phyloP scores from a whole-genome alignment of 2,113 vertebrate species.

The Pluvialis apricaria region DNA sequence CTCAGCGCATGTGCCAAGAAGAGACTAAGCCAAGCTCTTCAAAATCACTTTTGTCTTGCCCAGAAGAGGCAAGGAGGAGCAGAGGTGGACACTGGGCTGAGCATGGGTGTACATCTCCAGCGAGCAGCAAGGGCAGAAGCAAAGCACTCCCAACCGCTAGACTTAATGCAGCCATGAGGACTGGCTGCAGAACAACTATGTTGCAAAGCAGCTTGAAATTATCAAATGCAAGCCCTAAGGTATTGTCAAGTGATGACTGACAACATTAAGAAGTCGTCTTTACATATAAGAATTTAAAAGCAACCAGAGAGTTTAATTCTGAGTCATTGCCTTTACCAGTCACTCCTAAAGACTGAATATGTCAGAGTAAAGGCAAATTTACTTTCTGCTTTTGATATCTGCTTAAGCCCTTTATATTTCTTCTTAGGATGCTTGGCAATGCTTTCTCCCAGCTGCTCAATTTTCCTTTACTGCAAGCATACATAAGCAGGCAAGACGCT shows the following conservation, averaged over 20 bases:
- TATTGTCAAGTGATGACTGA: not conserved
- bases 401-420: not conserved
- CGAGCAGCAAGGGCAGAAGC: not conserved
- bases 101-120: not conserved
- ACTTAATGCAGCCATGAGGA: not conserved
- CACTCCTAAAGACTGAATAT: not conserved
- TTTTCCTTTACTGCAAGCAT: not conserved
- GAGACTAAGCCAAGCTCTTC: not conserved
- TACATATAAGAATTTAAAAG: not conserved
- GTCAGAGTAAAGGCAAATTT: not conserved
- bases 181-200: not conserved
- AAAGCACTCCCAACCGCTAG: rapidly evolving
- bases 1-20: not conserved
- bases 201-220: not conserved
- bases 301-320: not conserved
- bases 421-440: not conserved
- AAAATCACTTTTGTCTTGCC: not conserved
- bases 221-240: not conserved
- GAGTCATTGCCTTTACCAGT: not conserved
- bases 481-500: not conserved
- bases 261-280: not conserved
- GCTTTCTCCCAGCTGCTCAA: not conserved
- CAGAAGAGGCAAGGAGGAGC: not conserved
- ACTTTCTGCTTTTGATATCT: not conserved
- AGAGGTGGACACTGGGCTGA: rapidly evolving